Evolutionary conservation across 2,888 invertebrate genomes (phyloP).

Genomic region (Drosophila bunnanda): DNA sequence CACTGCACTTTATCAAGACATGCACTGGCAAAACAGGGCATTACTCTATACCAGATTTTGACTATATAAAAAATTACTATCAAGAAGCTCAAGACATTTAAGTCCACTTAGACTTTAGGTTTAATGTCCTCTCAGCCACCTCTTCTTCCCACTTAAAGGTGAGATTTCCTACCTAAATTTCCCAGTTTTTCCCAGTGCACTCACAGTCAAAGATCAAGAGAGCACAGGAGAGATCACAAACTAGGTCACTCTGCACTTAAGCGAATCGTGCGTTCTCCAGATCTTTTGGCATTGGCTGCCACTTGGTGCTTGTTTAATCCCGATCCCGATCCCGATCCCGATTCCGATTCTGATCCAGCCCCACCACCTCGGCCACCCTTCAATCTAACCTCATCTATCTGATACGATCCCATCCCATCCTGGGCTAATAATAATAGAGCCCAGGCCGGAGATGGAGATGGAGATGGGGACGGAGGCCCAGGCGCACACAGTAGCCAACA

Average conservation of each 20-base stretch:
- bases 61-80: too few relatives aligned
- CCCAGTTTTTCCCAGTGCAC: neutral
- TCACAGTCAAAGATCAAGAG: slow-evolving; percentile 57
- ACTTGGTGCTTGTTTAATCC: slow-evolving; percentile 57
- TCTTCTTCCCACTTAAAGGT: neutral
- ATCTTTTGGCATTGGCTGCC: slow-evolving; percentile 71
- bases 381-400: slow-evolving; percentile 13
- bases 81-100: neutral
- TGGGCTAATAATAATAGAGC: slow-evolving; percentile 66
- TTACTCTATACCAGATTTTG: too few relatives aligned
- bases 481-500: slow-evolving; percentile 73
- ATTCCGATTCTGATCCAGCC: slow-evolving; percentile 1
- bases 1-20: slow-evolving; percentile 72
- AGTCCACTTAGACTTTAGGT: too few relatives aligned
- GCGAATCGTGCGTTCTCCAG: slow-evolving; percentile 73
- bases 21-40: neutral
- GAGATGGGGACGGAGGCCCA: slow-evolving; percentile 35
- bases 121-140: neutral
- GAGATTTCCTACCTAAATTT: accelerated
- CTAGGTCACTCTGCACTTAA: slow-evolving; percentile 80
- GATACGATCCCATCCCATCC: slow-evolving; percentile 53
- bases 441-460: neutral
- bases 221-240: slow-evolving; percentile 45
- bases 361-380: slow-evolving; percentile 8
- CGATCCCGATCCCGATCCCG: slow-evolving; percentile 26